Conservation (phyloP, 2,888 invertebrate genomes). For the Laothoe populi region DNA sequence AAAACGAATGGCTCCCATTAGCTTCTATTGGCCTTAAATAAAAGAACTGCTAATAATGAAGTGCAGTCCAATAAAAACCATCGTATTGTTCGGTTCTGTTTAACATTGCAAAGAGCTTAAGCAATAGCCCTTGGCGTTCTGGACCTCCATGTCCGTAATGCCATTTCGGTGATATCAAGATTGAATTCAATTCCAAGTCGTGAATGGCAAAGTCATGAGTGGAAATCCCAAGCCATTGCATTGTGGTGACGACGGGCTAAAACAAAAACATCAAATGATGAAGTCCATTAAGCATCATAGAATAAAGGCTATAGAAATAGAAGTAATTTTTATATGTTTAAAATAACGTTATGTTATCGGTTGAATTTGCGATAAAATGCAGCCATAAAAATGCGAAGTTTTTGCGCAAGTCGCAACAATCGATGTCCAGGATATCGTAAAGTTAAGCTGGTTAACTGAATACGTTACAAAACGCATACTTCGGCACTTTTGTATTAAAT, state of each 20-base stretch:
- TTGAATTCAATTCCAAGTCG: too few relatives aligned
- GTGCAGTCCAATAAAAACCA: too few relatives aligned
- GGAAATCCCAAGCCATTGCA: background rate
- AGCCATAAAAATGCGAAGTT: constrained; percentile 20
- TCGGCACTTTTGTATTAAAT: background rate
- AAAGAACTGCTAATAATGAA: too few relatives aligned
- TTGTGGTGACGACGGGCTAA: background rate
- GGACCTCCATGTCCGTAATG: too few relatives aligned
- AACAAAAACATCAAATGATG: background rate
- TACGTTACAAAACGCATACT: constrained; percentile 19
- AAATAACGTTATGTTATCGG: constrained; percentile 1
- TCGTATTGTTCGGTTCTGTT: too few relatives aligned
- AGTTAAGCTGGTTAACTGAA: constrained; percentile 19
- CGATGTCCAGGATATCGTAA: constrained; percentile 17
- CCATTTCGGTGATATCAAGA: too few relatives aligned
- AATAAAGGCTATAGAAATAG: background rate
- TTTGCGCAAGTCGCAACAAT: constrained; percentile 1
- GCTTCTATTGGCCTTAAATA: too few relatives aligned
- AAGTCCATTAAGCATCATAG: background rate
- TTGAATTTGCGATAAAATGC: constrained; percentile 4
- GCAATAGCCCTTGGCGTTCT: too few relatives aligned
- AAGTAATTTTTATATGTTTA: background rate
- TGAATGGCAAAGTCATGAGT: constrained; percentile 1
- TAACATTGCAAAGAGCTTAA: too few relatives aligned
- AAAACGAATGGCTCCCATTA: too few relatives aligned